Evolutionary conservation across 2,113 vertebrate genomes (phyloP).

Genomic region (Ceratotherium simum): DNA sequence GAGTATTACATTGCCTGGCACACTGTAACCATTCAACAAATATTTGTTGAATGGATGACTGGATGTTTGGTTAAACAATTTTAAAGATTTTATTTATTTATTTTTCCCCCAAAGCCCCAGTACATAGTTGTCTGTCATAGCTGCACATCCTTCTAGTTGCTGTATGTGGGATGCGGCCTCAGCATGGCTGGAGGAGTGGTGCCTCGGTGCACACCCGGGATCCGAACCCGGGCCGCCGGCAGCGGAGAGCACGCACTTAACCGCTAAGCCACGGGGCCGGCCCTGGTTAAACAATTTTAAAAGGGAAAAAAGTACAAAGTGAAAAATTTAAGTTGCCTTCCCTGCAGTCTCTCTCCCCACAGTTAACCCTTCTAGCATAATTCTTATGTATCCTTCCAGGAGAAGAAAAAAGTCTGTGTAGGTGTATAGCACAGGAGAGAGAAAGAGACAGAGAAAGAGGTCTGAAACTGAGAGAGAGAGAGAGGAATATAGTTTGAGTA

Average conservation of each 20-base stretch:
- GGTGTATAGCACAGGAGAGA: not conserved
- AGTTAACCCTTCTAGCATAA: not conserved
- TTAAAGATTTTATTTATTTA: constrained; percentile 38
- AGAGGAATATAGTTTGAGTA: not conserved
- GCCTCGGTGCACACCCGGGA: too few relatives aligned
- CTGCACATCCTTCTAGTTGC: too few relatives aligned
- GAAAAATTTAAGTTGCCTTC: not conserved
- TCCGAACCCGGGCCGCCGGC: too few relatives aligned
- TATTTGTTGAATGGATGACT: not conserved
- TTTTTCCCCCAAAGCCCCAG: too few relatives aligned
- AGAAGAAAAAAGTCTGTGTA: not conserved
- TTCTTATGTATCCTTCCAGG: not conserved
- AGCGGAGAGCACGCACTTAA: too few relatives aligned
- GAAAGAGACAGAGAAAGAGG: not conserved
- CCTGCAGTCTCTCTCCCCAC: not conserved
- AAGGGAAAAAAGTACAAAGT: not conserved
- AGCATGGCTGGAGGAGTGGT: too few relatives aligned
- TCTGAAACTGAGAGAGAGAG: not conserved
- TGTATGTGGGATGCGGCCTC: too few relatives aligned
- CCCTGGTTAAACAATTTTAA: not conserved
- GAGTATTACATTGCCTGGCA: not conserved
- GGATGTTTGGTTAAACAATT: not conserved
- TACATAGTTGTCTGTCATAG: too few relatives aligned
- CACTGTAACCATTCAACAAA: not conserved
- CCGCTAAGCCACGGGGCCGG: too few relatives aligned